Evolutionary conservation across 2,888 invertebrate species (phyloP), one percentile per base, ranked within the genome.

Genomic region (Ecdyonurus torrentis): DNA sequence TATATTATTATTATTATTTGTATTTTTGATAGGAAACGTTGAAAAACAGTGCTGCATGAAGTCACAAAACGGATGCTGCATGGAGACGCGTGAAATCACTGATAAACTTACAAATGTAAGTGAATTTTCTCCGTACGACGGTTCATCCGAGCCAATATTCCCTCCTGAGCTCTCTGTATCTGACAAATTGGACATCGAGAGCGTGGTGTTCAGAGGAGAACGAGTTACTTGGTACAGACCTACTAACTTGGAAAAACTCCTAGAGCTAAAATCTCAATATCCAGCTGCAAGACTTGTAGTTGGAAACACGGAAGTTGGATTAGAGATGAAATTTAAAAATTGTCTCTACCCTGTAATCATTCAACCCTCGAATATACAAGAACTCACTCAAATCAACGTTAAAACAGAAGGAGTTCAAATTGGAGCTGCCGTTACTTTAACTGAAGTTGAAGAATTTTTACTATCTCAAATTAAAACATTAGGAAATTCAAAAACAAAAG

Each of bases 241-340:
- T 2, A 65, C 64, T 15, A 68, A 66, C 19, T 64, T 76, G 25
- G 20, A 68, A 2, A 69, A 73, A 59, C 66, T 76, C 15, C 66
- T 76, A n/a, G 60, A 70, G 3, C 66, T 76, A 20, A 76, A 75
- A 67, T 52, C 68, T 1, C 37, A 66, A 10, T 68, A 71, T 66
- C 74, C 74, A 1, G 64, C 72, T 55, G 73, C 73, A 2, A 70
- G 74, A 63, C 64, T 78, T 3, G 72, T 78, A 22, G 74, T 73
- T 62, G 79, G 79, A 53, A 78, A 77, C 67, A 76, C 78, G 1
- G 78, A 78, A 80, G 78, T 95, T 62, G 84, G 84, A 0, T 86
- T 97, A 18, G 96, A 97, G 78, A 81, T 87, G 10, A 95, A 94
- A 75, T 90, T 93, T 71, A 92, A 91, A 72, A 85, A 88, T 67